A percentile compares a stretch with the other conserved stretches of the same genome.
phyloP scores from a whole-genome alignment of 2,888 invertebrate genomes.

The Galeopsomyia nigrocyanea region DNA sequence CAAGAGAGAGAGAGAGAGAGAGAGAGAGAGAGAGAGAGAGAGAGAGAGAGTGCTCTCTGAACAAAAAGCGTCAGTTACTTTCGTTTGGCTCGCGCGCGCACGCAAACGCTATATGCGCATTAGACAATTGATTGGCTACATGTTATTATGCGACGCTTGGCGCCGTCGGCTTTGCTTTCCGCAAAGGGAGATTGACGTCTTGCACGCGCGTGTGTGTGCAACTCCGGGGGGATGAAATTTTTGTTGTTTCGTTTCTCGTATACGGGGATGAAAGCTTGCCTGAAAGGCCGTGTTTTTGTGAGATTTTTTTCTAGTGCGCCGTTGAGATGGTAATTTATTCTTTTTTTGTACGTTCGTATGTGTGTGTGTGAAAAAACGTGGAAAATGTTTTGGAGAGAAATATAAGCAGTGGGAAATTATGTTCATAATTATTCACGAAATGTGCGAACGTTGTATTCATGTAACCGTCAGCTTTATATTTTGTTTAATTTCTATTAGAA shows the following conservation, averaged over 20 bases:
- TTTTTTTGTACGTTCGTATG: too few species aligned
- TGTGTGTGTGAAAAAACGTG: too few species aligned
- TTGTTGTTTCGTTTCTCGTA: background rate
- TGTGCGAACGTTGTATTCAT: too few species aligned
- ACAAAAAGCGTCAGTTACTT: constrained; percentile 35
- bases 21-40: too few species aligned
- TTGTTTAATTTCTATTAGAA: too few species aligned
- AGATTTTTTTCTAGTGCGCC: background rate
- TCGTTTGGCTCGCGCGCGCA: background rate
- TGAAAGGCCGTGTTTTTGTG: background rate
- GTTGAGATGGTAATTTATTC: constrained; percentile 4
- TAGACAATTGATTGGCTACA: constrained; percentile 40
- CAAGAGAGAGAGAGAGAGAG: too few species aligned
- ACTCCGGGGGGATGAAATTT: constrained; percentile 5
- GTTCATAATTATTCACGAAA: too few species aligned
- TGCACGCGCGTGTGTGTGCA: background rate
- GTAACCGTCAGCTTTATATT: too few species aligned
- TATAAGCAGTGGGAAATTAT: too few species aligned
- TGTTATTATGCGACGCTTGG: constrained; percentile 2
- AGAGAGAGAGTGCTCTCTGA: too few species aligned
- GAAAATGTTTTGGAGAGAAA: too few species aligned
- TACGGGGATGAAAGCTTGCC: background rate
- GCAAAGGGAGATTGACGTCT: constrained; percentile 35
- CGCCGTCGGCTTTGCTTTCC: constrained; percentile 9
- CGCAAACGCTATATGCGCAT: constrained; percentile 4